These are phyloP conservation scores for Esperia sulphurella DNA, from an alignment of 2,888 invertebrate species.

Conservation along the genomic window DNA sequence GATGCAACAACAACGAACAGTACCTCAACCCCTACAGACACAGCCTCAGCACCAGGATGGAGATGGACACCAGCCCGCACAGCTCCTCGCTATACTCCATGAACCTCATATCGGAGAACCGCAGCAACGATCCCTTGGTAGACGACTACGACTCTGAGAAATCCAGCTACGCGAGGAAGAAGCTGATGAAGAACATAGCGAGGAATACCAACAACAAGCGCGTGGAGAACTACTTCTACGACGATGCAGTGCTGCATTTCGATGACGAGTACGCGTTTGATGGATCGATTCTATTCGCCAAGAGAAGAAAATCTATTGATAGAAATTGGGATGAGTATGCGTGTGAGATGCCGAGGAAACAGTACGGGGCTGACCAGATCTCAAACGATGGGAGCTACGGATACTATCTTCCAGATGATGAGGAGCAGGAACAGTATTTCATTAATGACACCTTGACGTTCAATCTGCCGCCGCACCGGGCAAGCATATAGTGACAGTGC, in stretches of 20 bases:
- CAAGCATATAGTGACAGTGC: conserved; percentile 59
- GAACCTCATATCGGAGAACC: conserved; percentile 56
- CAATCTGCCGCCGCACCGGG: conserved; percentile 65
- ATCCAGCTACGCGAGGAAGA: conserved; percentile 68
- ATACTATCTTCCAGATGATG: conserved; percentile 66
- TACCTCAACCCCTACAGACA: conserved; percentile 50
- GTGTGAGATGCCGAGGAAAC: conserved; percentile 46
- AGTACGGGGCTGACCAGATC: conserved; percentile 46
- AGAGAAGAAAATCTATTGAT: conserved; percentile 66
- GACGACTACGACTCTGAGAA: conserved; percentile 72
- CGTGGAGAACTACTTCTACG: conserved; percentile 70
- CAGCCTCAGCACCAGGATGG: conserved; percentile 45
- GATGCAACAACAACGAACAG: conserved; percentile 54
- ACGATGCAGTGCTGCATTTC: conserved; percentile 68
- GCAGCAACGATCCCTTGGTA: conserved; percentile 68
- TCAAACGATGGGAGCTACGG: conserved; percentile 73
- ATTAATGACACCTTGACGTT: conserved; percentile 71
- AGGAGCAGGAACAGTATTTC: conserved; percentile 59
- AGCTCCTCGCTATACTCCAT: conserved; percentile 64
- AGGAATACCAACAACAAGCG: conserved; percentile 53
- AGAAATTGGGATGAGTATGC: conserved; percentile 56
- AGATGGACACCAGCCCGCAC: conserved; percentile 50
- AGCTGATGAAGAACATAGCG: conserved; percentile 67
- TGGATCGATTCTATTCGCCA: conserved; percentile 68
- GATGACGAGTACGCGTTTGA: conserved; percentile 74